phyloP scores from a whole-genome alignment of 2,888 invertebrate genomes.

The Drosophila imparisetae region DNA sequence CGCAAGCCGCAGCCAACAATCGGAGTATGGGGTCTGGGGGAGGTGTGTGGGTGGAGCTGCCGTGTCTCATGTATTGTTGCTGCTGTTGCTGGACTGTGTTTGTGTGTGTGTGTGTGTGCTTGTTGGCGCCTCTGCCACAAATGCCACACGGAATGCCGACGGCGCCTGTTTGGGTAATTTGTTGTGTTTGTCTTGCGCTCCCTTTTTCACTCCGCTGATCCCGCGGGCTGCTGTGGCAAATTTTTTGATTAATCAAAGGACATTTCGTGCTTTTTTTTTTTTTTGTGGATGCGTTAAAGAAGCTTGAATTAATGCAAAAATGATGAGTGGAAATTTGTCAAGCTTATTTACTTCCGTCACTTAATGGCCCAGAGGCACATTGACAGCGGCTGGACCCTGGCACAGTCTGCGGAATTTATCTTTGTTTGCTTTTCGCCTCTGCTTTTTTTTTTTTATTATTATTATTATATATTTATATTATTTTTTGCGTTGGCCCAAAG shows the following conservation, averaged over 20 bases:
- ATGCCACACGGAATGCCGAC: slow-evolving; percentile 53
- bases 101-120: slow-evolving; percentile 23
- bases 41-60: slow-evolving; percentile 1
- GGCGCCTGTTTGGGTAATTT: slow-evolving; percentile 80
- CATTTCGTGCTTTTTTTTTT: slow-evolving; percentile 53
- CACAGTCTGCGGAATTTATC: slow-evolving; percentile 62
- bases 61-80: slow-evolving; percentile 15
- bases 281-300: slow-evolving; percentile 71
- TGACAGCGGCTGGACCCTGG: slow-evolving; percentile 52
- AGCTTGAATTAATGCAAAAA: slow-evolving; percentile 83
- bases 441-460: slow-evolving; percentile 20
- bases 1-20: slow-evolving; percentile 44
- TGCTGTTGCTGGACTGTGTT: slow-evolving; percentile 10
- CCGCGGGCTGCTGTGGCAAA: slow-evolving; percentile 51
- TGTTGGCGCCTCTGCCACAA: slow-evolving; percentile 68
- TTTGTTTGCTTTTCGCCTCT: slow-evolving; percentile 61
- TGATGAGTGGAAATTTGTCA: slow-evolving; percentile 84
- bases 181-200: slow-evolving; percentile 67
- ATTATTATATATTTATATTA: slow-evolving; percentile 21
- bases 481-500: slow-evolving; percentile 29
- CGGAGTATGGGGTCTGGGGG: neutral
- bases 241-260: slow-evolving; percentile 81
- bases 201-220: slow-evolving; percentile 41
- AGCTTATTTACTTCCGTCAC: slow-evolving; percentile 82
- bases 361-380: slow-evolving; percentile 76